Evolutionary conservation across 2,888 invertebrate genomes (phyloP).

Genomic region (Phaonia tiefii): DNA sequence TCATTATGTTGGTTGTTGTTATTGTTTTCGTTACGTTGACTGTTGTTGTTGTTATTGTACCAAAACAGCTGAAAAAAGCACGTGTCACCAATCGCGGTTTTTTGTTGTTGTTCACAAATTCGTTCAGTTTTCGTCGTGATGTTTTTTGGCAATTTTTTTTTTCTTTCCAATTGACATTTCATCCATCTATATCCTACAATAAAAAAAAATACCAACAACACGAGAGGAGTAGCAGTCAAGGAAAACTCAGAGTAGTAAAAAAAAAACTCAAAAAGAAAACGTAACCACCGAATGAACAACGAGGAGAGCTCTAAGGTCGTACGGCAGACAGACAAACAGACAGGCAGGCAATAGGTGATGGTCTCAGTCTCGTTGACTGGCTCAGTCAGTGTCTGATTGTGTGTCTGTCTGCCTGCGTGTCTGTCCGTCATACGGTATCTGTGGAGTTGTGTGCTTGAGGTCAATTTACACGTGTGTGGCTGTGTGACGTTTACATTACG

Average conservation of each 20-base stretch:
- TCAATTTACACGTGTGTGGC: background rate
- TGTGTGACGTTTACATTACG: background rate
- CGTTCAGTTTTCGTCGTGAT: conserved; percentile 34
- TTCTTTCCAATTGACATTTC: conserved; percentile 43
- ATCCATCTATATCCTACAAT: conserved; percentile 10
- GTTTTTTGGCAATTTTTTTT: conserved; percentile 62
- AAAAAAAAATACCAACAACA: conserved; percentile 6
- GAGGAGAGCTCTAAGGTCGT: background rate
- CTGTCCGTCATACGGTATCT: background rate
- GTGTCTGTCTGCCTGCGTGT: background rate
- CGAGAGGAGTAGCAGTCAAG: conserved; percentile 8
- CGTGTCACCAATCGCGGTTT: conserved; percentile 75
- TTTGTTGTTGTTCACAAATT: conserved; percentile 58
- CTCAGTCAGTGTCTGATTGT: conserved; percentile 22
- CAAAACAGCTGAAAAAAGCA: conserved; percentile 80
- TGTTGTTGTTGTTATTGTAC: conserved; percentile 73
- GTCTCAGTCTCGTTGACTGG: conserved; percentile 2
- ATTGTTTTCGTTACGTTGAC: conserved; percentile 68
- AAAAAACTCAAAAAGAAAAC: conserved; percentile 3
- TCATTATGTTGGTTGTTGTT: conserved; percentile 60
- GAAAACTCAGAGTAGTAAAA: background rate
- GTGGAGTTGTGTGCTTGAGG: background rate
- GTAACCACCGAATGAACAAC: background rate
- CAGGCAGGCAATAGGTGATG: background rate
- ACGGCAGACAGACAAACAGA: background rate